phyloP scores from a whole-genome alignment of 2,113 vertebrate genomes.

The Corythornis cristatus region DNA sequence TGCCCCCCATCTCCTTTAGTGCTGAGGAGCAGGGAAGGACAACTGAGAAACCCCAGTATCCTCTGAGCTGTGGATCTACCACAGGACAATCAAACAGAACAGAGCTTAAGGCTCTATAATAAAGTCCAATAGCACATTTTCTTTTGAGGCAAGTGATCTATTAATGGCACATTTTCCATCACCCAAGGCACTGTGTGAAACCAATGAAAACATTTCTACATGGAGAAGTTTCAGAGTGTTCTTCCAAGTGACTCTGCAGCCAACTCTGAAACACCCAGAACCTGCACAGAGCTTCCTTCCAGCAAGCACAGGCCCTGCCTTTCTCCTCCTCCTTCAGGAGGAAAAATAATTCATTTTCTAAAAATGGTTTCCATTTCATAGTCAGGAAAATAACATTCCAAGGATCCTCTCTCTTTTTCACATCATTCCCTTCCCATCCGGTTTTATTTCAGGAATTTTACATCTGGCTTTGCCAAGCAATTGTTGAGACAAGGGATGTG shows the following conservation, averaged over 20 bases:
- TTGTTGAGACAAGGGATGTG: background rate
- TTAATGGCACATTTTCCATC: background rate
- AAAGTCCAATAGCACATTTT: background rate
- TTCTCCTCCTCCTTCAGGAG: background rate
- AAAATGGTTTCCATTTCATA: background rate
- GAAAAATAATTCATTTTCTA: background rate
- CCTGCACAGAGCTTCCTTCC: background rate
- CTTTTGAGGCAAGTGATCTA: background rate
- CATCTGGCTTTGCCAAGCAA: background rate
- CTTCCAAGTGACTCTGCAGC: background rate
- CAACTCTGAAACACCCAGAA: background rate
- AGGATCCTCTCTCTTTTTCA: background rate
- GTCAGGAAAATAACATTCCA: background rate
- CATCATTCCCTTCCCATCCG: background rate
- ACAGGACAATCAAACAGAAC: background rate
- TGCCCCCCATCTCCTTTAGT: fast-evolving
- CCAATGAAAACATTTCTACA: background rate
- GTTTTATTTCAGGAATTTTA: background rate
- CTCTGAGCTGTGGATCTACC: background rate
- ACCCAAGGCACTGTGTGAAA: background rate
- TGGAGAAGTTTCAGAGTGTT: background rate
- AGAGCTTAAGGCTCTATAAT: background rate
- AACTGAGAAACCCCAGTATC: background rate
- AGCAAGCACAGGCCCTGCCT: background rate
- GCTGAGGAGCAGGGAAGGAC: background rate